Conservation (phyloP, 2,113 vertebrate species). For the Ammodytes marinus region DNA sequence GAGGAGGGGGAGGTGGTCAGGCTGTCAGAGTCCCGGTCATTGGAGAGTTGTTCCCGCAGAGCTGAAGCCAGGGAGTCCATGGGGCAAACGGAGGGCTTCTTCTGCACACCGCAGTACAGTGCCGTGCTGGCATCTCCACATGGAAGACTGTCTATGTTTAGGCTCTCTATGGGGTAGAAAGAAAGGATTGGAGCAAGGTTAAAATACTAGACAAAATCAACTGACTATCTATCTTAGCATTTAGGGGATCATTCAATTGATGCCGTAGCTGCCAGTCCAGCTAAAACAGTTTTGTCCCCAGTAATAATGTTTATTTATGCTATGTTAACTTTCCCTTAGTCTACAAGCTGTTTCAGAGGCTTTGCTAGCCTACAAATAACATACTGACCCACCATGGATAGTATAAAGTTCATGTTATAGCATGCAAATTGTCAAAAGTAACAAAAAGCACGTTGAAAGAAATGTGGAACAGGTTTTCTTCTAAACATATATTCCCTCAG, state of each 20-base stretch:
- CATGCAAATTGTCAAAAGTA: background rate
- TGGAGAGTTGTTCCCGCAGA: constrained; percentile 81
- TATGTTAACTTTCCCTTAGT: background rate
- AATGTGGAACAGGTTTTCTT: background rate
- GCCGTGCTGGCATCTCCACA: constrained; percentile 84
- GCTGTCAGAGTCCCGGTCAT: constrained; percentile 85
- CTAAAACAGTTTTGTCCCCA: background rate
- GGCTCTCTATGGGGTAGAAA: constrained; percentile 55
- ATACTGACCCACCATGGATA: background rate
- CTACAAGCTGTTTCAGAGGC: background rate
- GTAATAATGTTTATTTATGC: background rate
- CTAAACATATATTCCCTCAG: constrained; percentile 1
- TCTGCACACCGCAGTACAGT: constrained; percentile 90
- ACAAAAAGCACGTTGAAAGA: background rate
- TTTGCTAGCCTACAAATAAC: background rate
- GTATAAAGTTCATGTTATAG: background rate
- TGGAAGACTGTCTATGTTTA: constrained; percentile 78
- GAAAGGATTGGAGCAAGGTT: background rate
- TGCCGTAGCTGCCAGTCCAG: background rate
- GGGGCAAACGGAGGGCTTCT: constrained; percentile 83
- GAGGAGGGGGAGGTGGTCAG: constrained; percentile 90
- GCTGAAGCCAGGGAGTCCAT: constrained; percentile 80
- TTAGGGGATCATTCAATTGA: background rate
- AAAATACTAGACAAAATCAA: background rate
- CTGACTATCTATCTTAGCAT: background rate